These are phyloP conservation scores for Aphelenchoides bicaudatus DNA, from an alignment of 2,888 invertebrate species.

Conservation along the genomic window DNA sequence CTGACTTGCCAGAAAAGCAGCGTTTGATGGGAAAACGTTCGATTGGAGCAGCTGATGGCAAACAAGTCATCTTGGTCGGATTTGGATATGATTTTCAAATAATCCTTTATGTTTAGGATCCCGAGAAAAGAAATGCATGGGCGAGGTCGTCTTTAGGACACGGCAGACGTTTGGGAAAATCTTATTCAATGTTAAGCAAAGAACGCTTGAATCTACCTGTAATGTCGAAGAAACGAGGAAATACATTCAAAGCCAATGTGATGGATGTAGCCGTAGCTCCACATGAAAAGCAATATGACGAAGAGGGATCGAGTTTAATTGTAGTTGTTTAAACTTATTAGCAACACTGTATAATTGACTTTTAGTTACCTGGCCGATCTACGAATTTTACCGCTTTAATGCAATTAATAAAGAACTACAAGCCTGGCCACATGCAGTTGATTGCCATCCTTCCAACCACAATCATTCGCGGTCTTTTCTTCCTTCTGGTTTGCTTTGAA, in stretches of 20 bases:
- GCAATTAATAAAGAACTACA: constrained; percentile 43
- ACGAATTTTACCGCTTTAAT: constrained; percentile 33
- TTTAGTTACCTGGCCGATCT: constrained; percentile 35
- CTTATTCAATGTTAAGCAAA: constrained; percentile 52
- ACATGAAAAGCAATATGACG: constrained; percentile 30
- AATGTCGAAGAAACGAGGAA: constrained; percentile 50
- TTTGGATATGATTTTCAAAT: no score
- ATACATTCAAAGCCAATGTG: constrained; percentile 37
- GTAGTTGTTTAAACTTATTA: constrained; percentile 19
- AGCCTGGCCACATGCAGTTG: constrained; percentile 39
- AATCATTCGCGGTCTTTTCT: constrained; percentile 52
- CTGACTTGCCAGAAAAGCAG: constrained; percentile 2
- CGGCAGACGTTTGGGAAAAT: constrained; percentile 45
- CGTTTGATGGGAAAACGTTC: constrained; percentile 16
- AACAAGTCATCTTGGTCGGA: neutral
- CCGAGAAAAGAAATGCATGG: constrained; percentile 49
- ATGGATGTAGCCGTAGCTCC: constrained; percentile 39
- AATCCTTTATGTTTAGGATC: constrained; percentile 36
- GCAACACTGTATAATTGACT: neutral
- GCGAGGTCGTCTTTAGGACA: constrained; percentile 53
- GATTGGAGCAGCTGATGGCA: constrained; percentile 14
- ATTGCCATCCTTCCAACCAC: constrained; percentile 48
- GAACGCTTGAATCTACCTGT: constrained; percentile 52
- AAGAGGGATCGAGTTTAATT: constrained; percentile 32
- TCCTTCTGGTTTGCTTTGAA: constrained; percentile 56